Base-by-base conservation (phyloP, 2,888 invertebrate genomes). In the Junonia oenone region DNA sequence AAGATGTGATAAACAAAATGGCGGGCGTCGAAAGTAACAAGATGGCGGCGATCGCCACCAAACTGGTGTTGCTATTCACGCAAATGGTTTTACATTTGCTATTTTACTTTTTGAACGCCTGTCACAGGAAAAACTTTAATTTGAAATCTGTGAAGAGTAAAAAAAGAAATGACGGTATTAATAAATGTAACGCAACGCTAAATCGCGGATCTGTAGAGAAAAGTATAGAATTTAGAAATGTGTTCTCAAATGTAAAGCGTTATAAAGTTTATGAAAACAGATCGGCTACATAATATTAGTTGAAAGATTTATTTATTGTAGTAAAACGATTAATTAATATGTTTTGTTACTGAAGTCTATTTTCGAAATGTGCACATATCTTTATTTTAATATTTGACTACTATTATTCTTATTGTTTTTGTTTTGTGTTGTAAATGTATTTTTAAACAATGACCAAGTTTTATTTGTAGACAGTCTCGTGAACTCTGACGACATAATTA, bases 31-130 rank as follows among this genome's bases (percentile, higher is more conserved):
- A 43, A 13, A 5, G n/a, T 26, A 43, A 43, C 43, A 43, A 43
- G 13, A 38, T 37, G 27, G 31, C 38, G 26, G 35, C 47, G 14
- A 9, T 27, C 33, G 31, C 14, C 48, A 46, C 54, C 35, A 75
- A 73, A 63, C 61, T 80, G 49, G 62, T 73, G 60, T 58, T 76
- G 57, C 64, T 82, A 45, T 67, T 82, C 57, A 74, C 73, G 82
- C 86, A 71, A 83, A 81, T 85, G 80, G 79, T 85, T 81, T 76
- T 87, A 81, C 83, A 86, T 79, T 81, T 86, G 82, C 76, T 83
- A 50, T 52, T 62, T 64, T 76, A 75, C 67, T 73, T 83, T 63
- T 61, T 76, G 27, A 68, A 76, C 61, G 74, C 71, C 66, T 75
- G 76, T 69, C 68, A 71, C 58, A 43, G 17, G 26, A 43, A 43